Conservation (phyloP, 64 coral and sea anemone species). For the Stichodactyla helianthus region DNA sequence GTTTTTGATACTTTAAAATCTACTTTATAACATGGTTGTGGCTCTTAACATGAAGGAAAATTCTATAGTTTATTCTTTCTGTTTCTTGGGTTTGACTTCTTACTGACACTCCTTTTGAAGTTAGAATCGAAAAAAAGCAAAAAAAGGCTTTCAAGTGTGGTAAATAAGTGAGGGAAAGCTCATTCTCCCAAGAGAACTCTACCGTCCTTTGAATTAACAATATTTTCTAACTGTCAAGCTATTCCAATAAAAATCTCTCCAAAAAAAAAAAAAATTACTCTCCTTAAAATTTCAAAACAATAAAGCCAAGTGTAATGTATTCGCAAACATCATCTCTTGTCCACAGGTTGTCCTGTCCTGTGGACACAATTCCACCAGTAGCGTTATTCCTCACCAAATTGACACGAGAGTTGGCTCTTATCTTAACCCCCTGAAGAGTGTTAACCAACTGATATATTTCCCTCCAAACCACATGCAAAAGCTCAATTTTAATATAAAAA, state of each 20-base stretch:
- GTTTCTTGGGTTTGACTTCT: neutral
- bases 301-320: neutral
- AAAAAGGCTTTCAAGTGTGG: neutral
- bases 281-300: neutral
- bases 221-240: neutral
- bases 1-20: neutral
- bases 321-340: neutral
- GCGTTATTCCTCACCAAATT: neutral
- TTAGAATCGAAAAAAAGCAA: neutral
- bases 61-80: too few relatives aligned
- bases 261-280: constrained; percentile 1
- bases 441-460: too few relatives aligned
- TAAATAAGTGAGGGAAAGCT: neutral
- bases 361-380: neutral
- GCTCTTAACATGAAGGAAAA: neutral
- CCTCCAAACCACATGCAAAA: too few relatives aligned
- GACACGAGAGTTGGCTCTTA: too few relatives aligned
- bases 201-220: neutral
- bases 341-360: neutral
- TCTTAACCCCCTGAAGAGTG: too few relatives aligned
- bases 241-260: neutral
- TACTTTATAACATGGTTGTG: neutral
- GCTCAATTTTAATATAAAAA: too few relatives aligned
- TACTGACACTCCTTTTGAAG: neutral
- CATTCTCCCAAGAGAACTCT: neutral